Conservation (phyloP, 2,797 vertebrate genomes). For the Lagocephalus sceleratus region DNA sequence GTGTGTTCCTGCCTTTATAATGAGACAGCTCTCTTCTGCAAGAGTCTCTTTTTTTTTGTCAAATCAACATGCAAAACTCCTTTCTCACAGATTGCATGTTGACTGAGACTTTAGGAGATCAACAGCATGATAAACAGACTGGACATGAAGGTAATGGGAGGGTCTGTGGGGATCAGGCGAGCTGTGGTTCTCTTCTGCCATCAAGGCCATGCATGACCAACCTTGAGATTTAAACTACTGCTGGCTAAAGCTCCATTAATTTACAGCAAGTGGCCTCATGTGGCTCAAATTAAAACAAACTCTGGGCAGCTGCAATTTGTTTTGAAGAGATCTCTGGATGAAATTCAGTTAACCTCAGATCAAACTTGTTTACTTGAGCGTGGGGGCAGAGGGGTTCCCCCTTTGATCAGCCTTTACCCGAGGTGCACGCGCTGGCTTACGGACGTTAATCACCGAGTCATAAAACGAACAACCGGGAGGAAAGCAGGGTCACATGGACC, state of each 20-base stretch:
- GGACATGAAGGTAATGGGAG: conserved; percentile 47
- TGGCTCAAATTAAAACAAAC: conserved; percentile 54
- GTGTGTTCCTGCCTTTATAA: conserved; percentile 69
- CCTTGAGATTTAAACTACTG: conserved; percentile 53
- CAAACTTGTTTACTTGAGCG: conserved; percentile 44
- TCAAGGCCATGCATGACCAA: conserved; percentile 52
- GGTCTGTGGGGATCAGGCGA: conserved; percentile 44
- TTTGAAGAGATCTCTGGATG: conserved; percentile 32
- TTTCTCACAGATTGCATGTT: conserved; percentile 39
- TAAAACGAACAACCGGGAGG: conserved; percentile 32
- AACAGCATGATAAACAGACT: conserved; percentile 17
- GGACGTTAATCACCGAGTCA: conserved; percentile 47
- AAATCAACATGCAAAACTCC: conserved; percentile 40
- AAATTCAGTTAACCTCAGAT: conserved; percentile 49
- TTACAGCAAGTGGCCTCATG: conserved; percentile 44
- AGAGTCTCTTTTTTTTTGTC: conserved; percentile 40
- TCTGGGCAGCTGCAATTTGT: conserved; percentile 30
- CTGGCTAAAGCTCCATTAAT: conserved; percentile 36
- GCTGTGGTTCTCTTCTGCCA: conserved; percentile 43
- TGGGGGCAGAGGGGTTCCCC: background rate
- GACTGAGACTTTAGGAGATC: conserved; percentile 39
- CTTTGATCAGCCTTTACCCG: conserved; percentile 30
- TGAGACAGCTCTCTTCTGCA: conserved; percentile 61
- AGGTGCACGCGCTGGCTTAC: conserved; percentile 33
- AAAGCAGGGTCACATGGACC: conserved; percentile 31